Conservation (phyloP, 2,888 invertebrate genomes). For the Scotopteryx bipunctaria region DNA sequence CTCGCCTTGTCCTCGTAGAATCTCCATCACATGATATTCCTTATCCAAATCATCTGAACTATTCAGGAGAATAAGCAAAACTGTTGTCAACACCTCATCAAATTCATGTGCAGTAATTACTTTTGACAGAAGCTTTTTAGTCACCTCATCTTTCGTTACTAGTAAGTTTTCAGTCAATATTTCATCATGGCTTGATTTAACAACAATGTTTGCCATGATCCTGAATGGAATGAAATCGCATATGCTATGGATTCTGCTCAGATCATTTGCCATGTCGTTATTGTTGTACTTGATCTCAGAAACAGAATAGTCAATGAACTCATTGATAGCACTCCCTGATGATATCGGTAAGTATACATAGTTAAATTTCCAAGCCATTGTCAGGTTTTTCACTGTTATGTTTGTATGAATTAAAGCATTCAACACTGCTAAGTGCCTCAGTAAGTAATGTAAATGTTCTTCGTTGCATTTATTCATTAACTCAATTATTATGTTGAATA, state of each 20-base stretch:
- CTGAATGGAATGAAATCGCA: slow-evolving; percentile 67
- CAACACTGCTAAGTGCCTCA: slow-evolving; percentile 57
- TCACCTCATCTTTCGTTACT: slow-evolving; percentile 45
- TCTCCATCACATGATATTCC: slow-evolving; percentile 57
- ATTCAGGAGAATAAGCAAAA: slow-evolving; percentile 57
- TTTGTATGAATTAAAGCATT: slow-evolving; percentile 64
- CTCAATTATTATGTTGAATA: slow-evolving; percentile 61
- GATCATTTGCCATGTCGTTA: slow-evolving; percentile 24
- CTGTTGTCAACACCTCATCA: slow-evolving; percentile 66
- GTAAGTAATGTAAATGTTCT: slow-evolving; percentile 63
- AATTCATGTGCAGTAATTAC: slow-evolving; percentile 61
- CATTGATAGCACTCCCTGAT: slow-evolving; percentile 62
- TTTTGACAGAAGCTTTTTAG: slow-evolving; percentile 61
- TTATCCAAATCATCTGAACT: slow-evolving; percentile 48
- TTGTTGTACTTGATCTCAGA: slow-evolving; percentile 1
- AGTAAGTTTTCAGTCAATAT: slow-evolving; percentile 38
- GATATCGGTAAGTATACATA: slow-evolving; percentile 74
- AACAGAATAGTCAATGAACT: slow-evolving; percentile 52
- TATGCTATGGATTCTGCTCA: slow-evolving; percentile 44
- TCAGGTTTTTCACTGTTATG: slow-evolving; percentile 66
- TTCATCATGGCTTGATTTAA: slow-evolving; percentile 34
- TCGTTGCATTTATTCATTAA: slow-evolving; percentile 61
- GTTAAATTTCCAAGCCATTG: slow-evolving; percentile 74
- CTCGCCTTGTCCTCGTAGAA: slow-evolving; percentile 64
- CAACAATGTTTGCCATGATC: slow-evolving; percentile 53